phyloP scores from a whole-genome alignment of 2,797 vertebrate species.

The Silurus aristotelis region DNA sequence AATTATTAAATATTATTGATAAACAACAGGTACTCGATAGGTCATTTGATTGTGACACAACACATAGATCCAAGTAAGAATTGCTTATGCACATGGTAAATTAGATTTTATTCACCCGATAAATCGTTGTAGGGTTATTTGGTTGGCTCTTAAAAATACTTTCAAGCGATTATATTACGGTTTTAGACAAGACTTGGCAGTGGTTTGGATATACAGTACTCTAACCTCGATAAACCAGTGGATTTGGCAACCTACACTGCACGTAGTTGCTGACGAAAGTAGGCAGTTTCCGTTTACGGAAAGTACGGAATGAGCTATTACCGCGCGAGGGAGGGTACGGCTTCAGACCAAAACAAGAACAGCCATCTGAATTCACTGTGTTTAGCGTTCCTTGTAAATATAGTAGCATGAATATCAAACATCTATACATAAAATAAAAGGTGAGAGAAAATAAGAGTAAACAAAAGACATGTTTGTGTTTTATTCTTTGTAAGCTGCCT shows the following conservation, averaged over 20 bases:
- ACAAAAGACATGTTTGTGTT: background rate
- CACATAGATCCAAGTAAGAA: too few species aligned
- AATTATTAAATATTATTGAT: too few species aligned
- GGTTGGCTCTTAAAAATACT: background rate
- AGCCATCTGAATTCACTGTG: background rate
- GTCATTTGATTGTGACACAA: too few species aligned
- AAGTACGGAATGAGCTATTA: background rate
- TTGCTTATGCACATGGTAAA: background rate
- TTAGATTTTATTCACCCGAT: background rate
- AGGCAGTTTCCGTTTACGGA: slow-evolving; percentile 5
- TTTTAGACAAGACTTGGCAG: background rate
- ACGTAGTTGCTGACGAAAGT: background rate
- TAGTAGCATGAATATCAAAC: too few species aligned
- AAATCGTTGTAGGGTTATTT: background rate
- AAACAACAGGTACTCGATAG: too few species aligned
- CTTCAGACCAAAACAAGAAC: too few species aligned
- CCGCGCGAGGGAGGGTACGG: background rate
- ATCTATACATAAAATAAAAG: background rate
- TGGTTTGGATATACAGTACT: too few species aligned
- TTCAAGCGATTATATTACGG: too few species aligned
- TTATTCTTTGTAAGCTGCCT: background rate
- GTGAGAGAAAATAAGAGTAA: too few species aligned
- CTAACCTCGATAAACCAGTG: fast-evolving
- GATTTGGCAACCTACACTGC: background rate
- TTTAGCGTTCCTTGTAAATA: too few species aligned